These are phyloP conservation scores for Limonius californicus DNA, from an alignment of 1,140 invertebrate genomes.

Conservation along the genomic window DNA sequence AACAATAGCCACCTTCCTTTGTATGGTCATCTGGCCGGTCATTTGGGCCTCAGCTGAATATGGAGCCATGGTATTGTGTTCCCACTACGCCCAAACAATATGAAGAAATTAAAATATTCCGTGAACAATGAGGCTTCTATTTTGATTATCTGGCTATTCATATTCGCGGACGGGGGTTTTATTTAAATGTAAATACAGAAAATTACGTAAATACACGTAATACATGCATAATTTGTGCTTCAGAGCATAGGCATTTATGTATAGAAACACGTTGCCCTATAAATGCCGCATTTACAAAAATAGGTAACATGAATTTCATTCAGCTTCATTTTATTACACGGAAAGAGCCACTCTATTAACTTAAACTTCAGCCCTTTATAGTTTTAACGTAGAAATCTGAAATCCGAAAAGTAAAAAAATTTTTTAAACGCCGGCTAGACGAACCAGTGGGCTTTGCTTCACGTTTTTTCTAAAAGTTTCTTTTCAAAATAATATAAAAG, in stretches of 20 bases:
- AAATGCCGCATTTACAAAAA: no score
- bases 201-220: background rate
- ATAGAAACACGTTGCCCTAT: no score
- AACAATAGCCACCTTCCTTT: slow-evolving; percentile 3
- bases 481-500: no score
- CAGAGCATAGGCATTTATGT: background rate
- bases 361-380: no score
- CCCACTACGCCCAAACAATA: slow-evolving; percentile 4
- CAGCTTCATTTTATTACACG: no score
- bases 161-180: slow-evolving; percentile 11
- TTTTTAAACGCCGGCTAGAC: no score
- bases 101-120: slow-evolving; percentile 14
- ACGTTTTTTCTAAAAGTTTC: no score
- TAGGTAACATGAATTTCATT: no score
- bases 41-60: slow-evolving; percentile 4
- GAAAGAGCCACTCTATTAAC: no score
- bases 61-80: background rate
- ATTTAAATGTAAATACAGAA: slow-evolving; percentile 15
- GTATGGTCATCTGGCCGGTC: slow-evolving; percentile 11
- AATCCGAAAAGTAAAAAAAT: no score
- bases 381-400: no score
- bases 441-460: no score
- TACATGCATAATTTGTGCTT: background rate
- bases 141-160: slow-evolving; percentile 14
- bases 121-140: slow-evolving; percentile 10